Evolutionary conservation across 2,113 vertebrate species (phyloP).

Genomic region (Platysteira castanea): DNA sequence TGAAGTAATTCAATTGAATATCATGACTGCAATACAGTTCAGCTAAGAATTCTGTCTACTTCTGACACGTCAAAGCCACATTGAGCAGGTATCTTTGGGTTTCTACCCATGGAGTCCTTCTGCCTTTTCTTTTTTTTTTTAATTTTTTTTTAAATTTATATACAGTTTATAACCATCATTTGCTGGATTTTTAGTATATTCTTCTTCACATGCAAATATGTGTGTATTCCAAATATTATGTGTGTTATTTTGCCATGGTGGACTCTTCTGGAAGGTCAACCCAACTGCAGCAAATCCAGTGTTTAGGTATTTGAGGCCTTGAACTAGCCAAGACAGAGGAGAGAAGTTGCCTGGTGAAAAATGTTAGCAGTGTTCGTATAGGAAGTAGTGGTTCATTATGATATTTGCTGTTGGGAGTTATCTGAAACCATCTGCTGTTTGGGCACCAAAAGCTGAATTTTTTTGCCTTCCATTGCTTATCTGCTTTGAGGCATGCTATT

Average conservation of each 20-base stretch:
- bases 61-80: background rate
- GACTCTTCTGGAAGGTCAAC: background rate
- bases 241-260: background rate
- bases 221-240: background rate
- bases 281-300: background rate
- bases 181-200: background rate
- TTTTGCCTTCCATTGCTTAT: background rate
- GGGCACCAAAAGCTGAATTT: background rate
- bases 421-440: background rate
- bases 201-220: background rate
- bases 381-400: background rate
- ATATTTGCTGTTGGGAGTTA: background rate
- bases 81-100: background rate
- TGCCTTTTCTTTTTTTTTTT: background rate
- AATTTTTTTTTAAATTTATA: background rate
- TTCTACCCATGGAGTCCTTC: background rate
- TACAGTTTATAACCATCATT: background rate
- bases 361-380: background rate
- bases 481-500: background rate
- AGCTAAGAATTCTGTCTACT: background rate
- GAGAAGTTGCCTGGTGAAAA: background rate
- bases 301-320: background rate
- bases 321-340: background rate
- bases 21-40: background rate
- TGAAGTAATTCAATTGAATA: background rate